Evolutionary conservation across 2,113 vertebrate genomes (phyloP).

Genomic region (Erpornis zantholeuca): DNA sequence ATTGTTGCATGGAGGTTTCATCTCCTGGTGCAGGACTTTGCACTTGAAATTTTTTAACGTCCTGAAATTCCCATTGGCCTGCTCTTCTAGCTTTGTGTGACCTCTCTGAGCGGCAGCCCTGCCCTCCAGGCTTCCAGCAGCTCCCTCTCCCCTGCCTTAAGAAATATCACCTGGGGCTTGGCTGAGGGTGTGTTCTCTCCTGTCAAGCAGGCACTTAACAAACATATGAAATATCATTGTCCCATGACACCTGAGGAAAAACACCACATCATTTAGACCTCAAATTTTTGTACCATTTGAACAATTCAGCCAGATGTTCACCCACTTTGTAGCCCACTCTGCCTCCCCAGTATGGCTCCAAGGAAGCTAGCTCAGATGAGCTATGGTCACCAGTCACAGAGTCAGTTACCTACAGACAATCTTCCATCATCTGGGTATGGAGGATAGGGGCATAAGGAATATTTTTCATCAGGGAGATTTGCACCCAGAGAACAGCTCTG

Average conservation of each 20-base stretch:
- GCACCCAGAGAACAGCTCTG: not conserved
- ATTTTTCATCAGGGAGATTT: not conserved
- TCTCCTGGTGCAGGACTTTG: not conserved
- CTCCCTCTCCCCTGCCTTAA: not conserved
- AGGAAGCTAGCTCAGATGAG: not conserved
- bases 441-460: rapidly evolving
- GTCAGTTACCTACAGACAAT: not conserved
- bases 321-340: not conserved
- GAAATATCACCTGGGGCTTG: not conserved
- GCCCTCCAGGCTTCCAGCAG: not conserved
- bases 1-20: not conserved
- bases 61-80: not conserved
- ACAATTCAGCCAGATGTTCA: not conserved
- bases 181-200: not conserved
- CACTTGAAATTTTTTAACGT: not conserved
- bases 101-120: not conserved
- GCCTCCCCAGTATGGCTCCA: not conserved
- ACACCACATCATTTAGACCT: not conserved
- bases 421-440: not conserved
- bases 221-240: not conserved
- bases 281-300: not conserved
- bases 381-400: not conserved
- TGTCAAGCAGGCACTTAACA: not conserved
- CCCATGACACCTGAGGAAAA: not conserved
- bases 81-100: not conserved